Evolutionary conservation across 2,888 invertebrate species (phyloP), one percentile per base, ranked within the genome.

Genomic region (Charanyca ferruginea): DNA sequence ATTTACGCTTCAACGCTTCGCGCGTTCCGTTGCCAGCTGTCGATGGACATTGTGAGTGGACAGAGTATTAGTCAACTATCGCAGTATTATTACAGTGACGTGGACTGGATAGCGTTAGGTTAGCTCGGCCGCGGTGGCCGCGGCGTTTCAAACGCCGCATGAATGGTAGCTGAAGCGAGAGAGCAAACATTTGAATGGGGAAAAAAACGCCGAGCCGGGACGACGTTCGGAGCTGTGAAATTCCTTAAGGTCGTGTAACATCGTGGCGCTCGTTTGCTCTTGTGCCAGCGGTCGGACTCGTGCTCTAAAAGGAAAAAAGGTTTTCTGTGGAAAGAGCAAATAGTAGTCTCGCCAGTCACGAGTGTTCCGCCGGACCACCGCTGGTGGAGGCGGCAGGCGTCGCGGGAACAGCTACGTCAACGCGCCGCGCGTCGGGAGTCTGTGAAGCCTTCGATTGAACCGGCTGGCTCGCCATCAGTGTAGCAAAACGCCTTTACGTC

Each of bases 61-160:
- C 94, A 94, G 95, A 94, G 94, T 95, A 94, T 95, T 95, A 95
- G 95, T 95, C 95, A 95, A 95, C 93, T 93, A 93, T 93, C 95
- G 93, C 95, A 95, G 95, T 95, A 95, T 95, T 95, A 95, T 95
- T 93, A 93, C 94, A 94, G 94, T 94, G 93, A 92, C 94, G 93
- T 94, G 93, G 91, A 94, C 93, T 93, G 94, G 94, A 92, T 91
- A 93, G 92, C 92, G 93, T 94, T 93, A 93, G 93, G 94, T 93
- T 88, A 90, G 91, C 90, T 90, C 90, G 79, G 81, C 82, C 80
- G 91, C 93, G 93, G 93, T 91, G 93, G 93, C 91, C 90, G 92
- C 93, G 91, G 92, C 87, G 90, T 88, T 87, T 87, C 90, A 90
- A 92, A 93, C 91, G 93, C 87, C 90, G 89, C 90, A 90, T 91